These are phyloP conservation scores for Eilema caniola DNA, from an alignment of 2,888 invertebrate genomes.

Conservation along the genomic window DNA sequence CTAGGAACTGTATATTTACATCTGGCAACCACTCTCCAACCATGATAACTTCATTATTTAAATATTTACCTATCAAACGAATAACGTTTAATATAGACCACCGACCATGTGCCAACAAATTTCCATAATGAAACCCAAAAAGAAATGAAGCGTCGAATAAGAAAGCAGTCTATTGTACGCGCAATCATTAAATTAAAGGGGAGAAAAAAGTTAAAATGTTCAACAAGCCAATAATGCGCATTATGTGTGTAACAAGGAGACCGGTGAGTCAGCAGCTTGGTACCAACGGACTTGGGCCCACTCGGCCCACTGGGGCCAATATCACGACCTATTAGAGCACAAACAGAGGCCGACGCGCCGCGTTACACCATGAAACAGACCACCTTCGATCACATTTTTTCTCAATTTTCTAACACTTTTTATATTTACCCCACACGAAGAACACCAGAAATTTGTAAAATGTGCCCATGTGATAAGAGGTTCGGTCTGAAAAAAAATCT, in stretches of 20 bases:
- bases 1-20: not conserved
- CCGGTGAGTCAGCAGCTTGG: slow-evolving; percentile 74
- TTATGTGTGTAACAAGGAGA: slow-evolving; percentile 64
- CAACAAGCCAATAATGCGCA: slow-evolving; percentile 52
- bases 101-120: slow-evolving; percentile 15
- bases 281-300: slow-evolving; percentile 15
- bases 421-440: slow-evolving; percentile 76
- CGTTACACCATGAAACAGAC: slow-evolving; percentile 83
- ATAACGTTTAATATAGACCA: slow-evolving; percentile 7
- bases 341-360: slow-evolving; percentile 73
- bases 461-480: not conserved
- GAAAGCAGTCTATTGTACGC: slow-evolving; percentile 44
- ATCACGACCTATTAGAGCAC: slow-evolving; percentile 81
- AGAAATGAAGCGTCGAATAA: slow-evolving; percentile 37
- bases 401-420: slow-evolving; percentile 65
- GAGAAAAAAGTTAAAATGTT: slow-evolving; percentile 48
- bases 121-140: slow-evolving; percentile 42
- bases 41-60: not conserved
- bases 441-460: slow-evolving; percentile 24
- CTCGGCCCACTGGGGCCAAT: slow-evolving; percentile 63
- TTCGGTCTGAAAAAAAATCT: not conserved
- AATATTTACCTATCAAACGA: not conserved
- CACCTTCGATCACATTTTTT: slow-evolving; percentile 77
- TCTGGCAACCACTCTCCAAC: not conserved
- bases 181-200: slow-evolving; percentile 52